Base-by-base conservation (phyloP, 2,113 vertebrate species). In the Lipotes vexillifer region DNA sequence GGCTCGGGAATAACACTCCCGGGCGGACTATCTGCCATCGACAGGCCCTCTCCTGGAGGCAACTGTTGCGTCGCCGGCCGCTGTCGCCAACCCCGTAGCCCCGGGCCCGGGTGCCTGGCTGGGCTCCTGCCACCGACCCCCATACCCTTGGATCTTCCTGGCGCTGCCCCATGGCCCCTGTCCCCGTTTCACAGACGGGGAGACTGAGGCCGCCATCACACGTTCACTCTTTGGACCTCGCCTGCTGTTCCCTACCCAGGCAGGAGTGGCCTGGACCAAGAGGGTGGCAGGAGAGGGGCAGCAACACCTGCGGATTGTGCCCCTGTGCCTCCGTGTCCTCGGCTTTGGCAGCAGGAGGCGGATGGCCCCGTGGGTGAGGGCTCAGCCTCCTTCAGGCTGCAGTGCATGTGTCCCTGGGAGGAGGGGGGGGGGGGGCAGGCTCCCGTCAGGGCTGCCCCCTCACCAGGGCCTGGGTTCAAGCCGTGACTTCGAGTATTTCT, bases 1-100 rank as follows among this genome's bases (percentile, higher is more conserved):
- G 97, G 95, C 95, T 90, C 69, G 81, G 95, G 97, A 98, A 98
- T 97, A 98, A 98, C 97, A 85, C 97, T 97, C 96, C 72, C 7
- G 12, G 88, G 68, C 18, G 38, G 95, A 86, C 98, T 98, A 88
- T 97, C 97, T 97, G 92, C 97, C 96, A 93, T 95, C 96, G 61
- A 93, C 96, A 97, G 96, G 78, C 96, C 95, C 97, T 44, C 84
- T 95, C 93, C 87, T 90, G 78, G 96, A 93, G 96, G 95, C 97
- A 97, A 93, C 94, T 95, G 92, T 80, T 84, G 71, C 97, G 96
- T 93, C 57, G 27, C 87, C 11, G 81, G 85, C 95, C 29, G 83
- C 74, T 84, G 92, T 97, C 93, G 0, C 80, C 69, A 29, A 27
- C 71, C 75, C 66, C 38, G 17, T 52, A 44, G 91, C 90, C 86